phyloP scores from a whole-genome alignment of 2,797 vertebrate genomes.

The Neopelma chrysocephalum region DNA sequence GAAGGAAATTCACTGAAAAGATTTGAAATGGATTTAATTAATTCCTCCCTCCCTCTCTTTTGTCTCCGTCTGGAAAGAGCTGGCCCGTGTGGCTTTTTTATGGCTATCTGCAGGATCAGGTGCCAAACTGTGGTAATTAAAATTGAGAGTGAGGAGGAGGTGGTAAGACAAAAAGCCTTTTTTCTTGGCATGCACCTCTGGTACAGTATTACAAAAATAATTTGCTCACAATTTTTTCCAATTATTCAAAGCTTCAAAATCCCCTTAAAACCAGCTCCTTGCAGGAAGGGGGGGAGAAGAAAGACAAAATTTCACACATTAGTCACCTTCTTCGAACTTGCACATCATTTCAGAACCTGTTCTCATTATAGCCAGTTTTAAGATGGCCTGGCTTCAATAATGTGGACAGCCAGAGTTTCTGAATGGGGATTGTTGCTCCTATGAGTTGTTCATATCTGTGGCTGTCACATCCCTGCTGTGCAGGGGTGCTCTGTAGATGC shows the following conservation, averaged over 20 bases:
- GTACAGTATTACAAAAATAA: conserved; percentile 12
- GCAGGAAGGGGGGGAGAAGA: fast-evolving
- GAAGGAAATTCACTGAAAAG: conserved; percentile 27
- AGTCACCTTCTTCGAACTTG: neutral
- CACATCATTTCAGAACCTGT: neutral
- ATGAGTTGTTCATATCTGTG: neutral
- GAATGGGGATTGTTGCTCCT: neutral
- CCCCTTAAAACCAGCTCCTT: neutral
- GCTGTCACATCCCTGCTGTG: neutral
- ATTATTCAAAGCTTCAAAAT: conserved; percentile 15
- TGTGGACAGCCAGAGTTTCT: neutral
- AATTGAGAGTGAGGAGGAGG: conserved; percentile 27
- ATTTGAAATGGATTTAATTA: conserved; percentile 64
- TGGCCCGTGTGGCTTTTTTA: conserved; percentile 16
- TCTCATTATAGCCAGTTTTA: neutral
- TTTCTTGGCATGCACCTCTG: neutral
- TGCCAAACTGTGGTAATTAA: conserved; percentile 57
- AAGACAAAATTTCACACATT: neutral
- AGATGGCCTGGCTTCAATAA: neutral
- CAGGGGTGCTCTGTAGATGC: neutral
- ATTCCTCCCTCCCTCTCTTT: conserved; percentile 54
- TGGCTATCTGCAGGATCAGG: conserved; percentile 22
- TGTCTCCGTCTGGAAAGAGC: conserved; percentile 29
- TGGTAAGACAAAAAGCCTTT: conserved; percentile 12
- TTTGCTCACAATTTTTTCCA: neutral